Base-by-base conservation (phyloP, 2,888 invertebrate genomes). In the Hirtodrosophila confusa region DNA sequence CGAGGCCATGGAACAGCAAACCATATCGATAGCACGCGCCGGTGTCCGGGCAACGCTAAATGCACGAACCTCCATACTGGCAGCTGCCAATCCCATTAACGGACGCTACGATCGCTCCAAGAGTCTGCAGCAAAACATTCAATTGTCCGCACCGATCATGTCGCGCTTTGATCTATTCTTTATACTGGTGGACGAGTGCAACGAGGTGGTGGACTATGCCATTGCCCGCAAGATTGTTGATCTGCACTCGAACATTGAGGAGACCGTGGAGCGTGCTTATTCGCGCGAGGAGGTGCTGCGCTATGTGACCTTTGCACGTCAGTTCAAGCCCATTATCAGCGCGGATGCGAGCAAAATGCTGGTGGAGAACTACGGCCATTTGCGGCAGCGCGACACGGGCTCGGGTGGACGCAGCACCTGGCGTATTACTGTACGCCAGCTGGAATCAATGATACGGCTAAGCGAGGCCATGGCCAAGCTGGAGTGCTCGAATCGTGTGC, bases 1-100 rank as follows among this genome's bases (percentile, higher is more conserved):
- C 93, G 99, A 99, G 92, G 99, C 99, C 3, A 99, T 99, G 99
- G 99, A 99, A 93, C 99, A 99, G 89, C 99, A 99, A 92, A 99
- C 99, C 0, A 99, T 99, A 80, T 98, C 99, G 0, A 94, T 99
- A 62, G 99, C 99, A 0, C 99, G 99, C 94, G 98, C 99, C 0
- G 99, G 99, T 1, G 96, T 99, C 0, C 94, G 99, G 78, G 99
- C 99, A 0, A 99, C 99, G 0, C 92, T 99, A 23, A 99, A 99
- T 92, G 99, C 99, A 0, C 93, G 99, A 37, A 98, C 99, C 0
- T 99, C 99, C 0, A 99, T 99, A 78, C 92, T 99, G 61, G 99
- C 99, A 0, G 99, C 99, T 0, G 99, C 99, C 0, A 99, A 99
- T 93, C 99, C 99, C 0, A 95, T 98, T 33, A 97, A 97, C n/a